Base-by-base conservation (phyloP, 1,140 invertebrate genomes). In the Drosophila santomea region DNA sequence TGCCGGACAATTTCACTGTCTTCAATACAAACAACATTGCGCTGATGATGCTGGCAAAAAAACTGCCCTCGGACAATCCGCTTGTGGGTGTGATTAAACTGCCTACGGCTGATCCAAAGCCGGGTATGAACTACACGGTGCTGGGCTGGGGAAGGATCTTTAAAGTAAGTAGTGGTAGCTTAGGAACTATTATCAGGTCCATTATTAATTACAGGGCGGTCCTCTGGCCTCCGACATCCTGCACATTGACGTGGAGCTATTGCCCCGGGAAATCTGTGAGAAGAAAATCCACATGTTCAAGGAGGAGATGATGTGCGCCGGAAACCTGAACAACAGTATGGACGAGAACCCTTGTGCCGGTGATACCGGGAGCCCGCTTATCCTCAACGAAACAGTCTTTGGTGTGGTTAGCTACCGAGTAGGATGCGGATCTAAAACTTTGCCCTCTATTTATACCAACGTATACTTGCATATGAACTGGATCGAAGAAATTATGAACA, bases 231-330 rank as follows among this genome's bases (percentile, higher is more conserved):
- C 64, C 0, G 17, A 11, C 15, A 43, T 86, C 2, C 6, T 76
- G 17, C 60, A 66, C 48, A 63, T 86, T 5, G 54, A 86, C n/a
- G 59, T 88, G 3, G 3, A 54, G 32, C 20, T 86, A 8, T n/a
- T 67, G 3, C 17, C 55, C 7, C 20, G 7, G 2, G 4, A 54
- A 1, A 15, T 28, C 7, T 86, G 82, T 41, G 10, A 63, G 2
- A 2, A 15, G 3, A 8, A 51, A 6, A 39, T 86, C 0, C 35
- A 71, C 5, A 48, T 38, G 2, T 76, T 76, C 17, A 51, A 43
- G 15, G 44, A 50, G 10, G 83, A 86, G 36, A 86, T 86, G 83
- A 32, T 86, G 36, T 86, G 83, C 10, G 83, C 83, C 28, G 78
- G 71, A 1, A 86, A 82, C 43, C 20, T 79, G 2, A 25, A 45